Percentiles rank a stretch among this genome's conserved stretches.
Evolutionary conservation across 2,113 vertebrate genomes (phyloP).

Genomic region (Accipiter cooperii): DNA sequence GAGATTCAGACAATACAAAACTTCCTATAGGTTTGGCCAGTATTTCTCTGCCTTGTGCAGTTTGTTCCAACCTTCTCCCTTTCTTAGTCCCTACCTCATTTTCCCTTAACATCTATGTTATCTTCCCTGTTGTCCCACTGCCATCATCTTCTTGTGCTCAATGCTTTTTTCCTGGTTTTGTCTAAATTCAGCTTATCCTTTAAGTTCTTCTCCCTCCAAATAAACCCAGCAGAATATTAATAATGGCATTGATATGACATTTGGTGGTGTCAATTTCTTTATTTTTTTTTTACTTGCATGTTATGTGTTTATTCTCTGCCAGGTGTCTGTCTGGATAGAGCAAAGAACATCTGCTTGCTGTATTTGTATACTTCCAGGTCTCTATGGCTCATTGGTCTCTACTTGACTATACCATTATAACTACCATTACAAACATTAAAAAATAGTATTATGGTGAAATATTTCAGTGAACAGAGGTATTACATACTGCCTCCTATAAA

Average conservation of each 20-base stretch:
- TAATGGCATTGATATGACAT: neutral
- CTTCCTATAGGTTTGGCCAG: neutral
- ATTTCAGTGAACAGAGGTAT: neutral
- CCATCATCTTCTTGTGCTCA: neutral
- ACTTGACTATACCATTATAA: neutral
- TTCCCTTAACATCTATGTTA: neutral
- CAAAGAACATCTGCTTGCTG: neutral
- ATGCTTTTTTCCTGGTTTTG: neutral
- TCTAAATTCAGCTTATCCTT: neutral
- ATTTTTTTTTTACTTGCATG: neutral
- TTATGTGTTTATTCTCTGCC: neutral
- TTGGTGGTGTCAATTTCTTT: neutral
- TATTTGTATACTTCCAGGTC: neutral
- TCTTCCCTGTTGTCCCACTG: neutral
- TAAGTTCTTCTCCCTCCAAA: neutral
- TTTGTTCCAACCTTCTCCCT: neutral
- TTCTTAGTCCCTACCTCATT: neutral
- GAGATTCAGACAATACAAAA: neutral
- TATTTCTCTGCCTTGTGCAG: neutral
- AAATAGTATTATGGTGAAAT: neutral
- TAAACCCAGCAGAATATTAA: neutral
- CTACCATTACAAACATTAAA: neutral
- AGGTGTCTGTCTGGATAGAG: neutral
- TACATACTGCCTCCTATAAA: neutral
- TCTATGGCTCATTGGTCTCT: neutral